Base-by-base conservation (phyloP, 2,888 invertebrate genomes). In the Linnaemya tessellans region DNA sequence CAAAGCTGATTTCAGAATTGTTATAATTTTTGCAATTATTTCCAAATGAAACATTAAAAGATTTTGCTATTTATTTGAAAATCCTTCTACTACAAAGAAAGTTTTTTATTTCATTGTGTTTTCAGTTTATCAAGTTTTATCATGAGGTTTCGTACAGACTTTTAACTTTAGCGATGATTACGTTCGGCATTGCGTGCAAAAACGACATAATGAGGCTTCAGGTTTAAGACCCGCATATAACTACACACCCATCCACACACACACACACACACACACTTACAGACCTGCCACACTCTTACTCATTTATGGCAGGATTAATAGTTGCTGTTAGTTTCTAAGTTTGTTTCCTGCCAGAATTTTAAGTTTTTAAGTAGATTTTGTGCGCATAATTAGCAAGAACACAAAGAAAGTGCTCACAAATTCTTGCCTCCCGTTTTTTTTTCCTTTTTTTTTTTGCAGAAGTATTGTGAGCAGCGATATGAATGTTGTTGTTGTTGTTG, bases 331-430 rank as follows among this genome's bases (percentile, higher is more conserved):
- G 35, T 77, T 77, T 10, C 30, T 20, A 54, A 68, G 18, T 56
- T 73, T 51, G 43, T 20, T 67, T 58, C 41, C 22, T 49, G 35
- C 20, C 38, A 22, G 38, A 75, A 65, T 79, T 80, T 71, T 43
- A 77, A 84, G 65, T 75, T 80, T 84, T 77, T 80, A 73, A 84
- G 84, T 73, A 71, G 84, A 77, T 77, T 84, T 75, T 77, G 75
- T 80, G 80, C 71, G 75, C 80, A 80, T 84, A 80, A 73, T 80
- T 84, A 80, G 71, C 70, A 73, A 64, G 15, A 80, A 80, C 11
- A 54, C 64, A 71, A 65, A 60, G 30, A 73, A 74, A 20, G 43
- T 62, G 25, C 20, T 18, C 49, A 4, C n/a, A 58, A 58, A 58
- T 58, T 8, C 9, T 58, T 30, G 7, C 15, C 15, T 30, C 3